Evolutionary conservation across 2,113 vertebrate species (phyloP).

Genomic region (Hassar affinis): DNA sequence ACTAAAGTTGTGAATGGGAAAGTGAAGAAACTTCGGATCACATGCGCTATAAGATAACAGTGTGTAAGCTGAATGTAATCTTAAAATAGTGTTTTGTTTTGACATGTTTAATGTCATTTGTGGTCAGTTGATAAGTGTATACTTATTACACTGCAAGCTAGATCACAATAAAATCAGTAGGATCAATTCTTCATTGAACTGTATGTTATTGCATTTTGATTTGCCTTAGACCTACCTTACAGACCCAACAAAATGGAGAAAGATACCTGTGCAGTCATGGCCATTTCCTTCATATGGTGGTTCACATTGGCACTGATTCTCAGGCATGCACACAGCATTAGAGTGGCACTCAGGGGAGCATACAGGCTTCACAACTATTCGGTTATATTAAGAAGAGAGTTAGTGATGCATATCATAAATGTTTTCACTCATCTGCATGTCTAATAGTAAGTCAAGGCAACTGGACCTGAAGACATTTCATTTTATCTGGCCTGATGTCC

Average conservation of each 20-base stretch:
- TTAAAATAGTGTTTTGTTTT: background rate
- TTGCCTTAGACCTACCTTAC: background rate
- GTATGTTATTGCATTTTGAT: background rate
- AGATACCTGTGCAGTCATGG: slow-evolving; percentile 75
- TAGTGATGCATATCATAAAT: background rate
- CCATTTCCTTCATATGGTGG: slow-evolving; percentile 85
- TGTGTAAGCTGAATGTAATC: background rate
- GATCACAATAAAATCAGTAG: background rate
- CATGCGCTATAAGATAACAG: background rate
- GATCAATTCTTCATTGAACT: background rate
- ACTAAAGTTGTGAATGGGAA: background rate
- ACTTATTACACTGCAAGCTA: background rate
- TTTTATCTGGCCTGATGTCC: background rate
- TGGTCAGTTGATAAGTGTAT: background rate
- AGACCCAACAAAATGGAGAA: background rate
- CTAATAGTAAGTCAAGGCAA: too few relatives aligned
- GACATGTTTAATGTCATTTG: background rate
- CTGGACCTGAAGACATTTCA: background rate
- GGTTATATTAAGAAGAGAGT: background rate
- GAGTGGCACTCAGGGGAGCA: slow-evolving; percentile 79
- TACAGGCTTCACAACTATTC: slow-evolving; percentile 60
- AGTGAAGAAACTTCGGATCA: background rate
- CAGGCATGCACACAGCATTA: slow-evolving; percentile 75
- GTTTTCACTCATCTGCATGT: background rate
- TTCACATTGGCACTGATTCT: slow-evolving; percentile 80